These are phyloP conservation scores for Amitus sp. DNA, from an alignment of 2,888 invertebrate species.

Conservation along the genomic window DNA sequence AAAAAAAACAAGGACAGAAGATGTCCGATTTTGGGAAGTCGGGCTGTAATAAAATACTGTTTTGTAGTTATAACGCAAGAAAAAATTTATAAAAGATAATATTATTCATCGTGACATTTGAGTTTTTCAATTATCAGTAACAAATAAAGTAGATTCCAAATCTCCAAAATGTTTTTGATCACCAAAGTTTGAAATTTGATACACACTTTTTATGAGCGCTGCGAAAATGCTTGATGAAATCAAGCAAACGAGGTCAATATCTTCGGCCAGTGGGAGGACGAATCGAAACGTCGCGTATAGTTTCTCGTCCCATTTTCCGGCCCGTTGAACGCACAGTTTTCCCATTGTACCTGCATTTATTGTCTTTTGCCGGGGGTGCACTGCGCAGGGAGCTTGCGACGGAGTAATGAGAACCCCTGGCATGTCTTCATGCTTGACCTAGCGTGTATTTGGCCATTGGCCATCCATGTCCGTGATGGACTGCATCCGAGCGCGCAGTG, in stretches of 20 bases:
- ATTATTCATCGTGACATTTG: no score
- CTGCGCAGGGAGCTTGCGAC: slow-evolving; percentile 37
- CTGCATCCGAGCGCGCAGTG: slow-evolving; percentile 39
- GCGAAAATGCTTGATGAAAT: no score
- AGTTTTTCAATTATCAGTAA: no score
- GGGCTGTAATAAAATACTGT: no score
- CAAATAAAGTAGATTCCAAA: no score
- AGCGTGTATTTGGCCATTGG: slow-evolving; percentile 60
- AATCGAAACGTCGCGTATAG: slow-evolving; percentile 4
- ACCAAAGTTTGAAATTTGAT: no score
- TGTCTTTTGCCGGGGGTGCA: slow-evolving; percentile 13
- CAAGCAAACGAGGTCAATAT: not conserved
- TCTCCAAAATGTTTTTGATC: no score
- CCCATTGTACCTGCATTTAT: slow-evolving; percentile 17
- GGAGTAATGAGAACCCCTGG: slow-evolving; percentile 50
- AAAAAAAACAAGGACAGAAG: no score
- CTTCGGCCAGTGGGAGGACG: slow-evolving; percentile 1
- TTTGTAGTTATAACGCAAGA: no score
- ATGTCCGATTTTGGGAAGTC: no score
- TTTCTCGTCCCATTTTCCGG: slow-evolving; percentile 10
- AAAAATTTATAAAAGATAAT: no score
- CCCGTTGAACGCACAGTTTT: slow-evolving; percentile 7
- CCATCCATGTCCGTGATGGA: slow-evolving; percentile 46
- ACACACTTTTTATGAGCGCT: no score
- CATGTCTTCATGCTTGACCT: slow-evolving; percentile 58